Evolutionary conservation across 2,888 invertebrate genomes (phyloP), one percentile per base, ranked within the genome.

Genomic region (Orthosia cruda): DNA sequence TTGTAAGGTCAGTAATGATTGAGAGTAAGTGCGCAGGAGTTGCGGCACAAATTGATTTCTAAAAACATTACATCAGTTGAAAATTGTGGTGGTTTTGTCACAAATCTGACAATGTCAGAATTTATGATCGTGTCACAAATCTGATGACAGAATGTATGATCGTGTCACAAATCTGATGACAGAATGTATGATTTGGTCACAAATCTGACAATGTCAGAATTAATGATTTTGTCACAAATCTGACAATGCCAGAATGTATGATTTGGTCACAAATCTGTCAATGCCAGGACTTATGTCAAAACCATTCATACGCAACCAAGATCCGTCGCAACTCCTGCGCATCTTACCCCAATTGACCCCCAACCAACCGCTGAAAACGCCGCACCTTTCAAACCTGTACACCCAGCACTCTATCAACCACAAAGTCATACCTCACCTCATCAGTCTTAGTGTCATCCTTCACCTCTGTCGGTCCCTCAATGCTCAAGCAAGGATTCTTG

Each of bases 401-500:
- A 91, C 98, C 98, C 90, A 98, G 97, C 78, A 97, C 98, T 94
- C 98, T 97, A 95, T 98, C 98, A 85, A 98, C 98, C 85, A 98
- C 98, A 94, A 98, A 98, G 86, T 98, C 98, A 95, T 98, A 98
- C 93, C 98, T 97, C 90, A 97, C 97, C 79, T 95, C 95, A 85
- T 95, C 96, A 94, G 94, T 93, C 94, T 96, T 95, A 79, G 95
- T 84, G 96, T 97, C 92, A 18, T 81, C 88, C 77, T 87, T 85
- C 67, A 97, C 89, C 61, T 91, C 89, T 77, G 89, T 87, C 50
- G 73, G 62, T 59, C 81, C 87, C 62, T 83, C 81, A 5, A 91
- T 88, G 59, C 91, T 91, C 2, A 95, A 87, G 74, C 94, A 93
- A 0, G 94, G 94, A 87, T 94, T 94, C 81, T 95, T 95, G 87